Evolutionary conservation across 2,113 vertebrate species (phyloP).

Genomic region (Brachypteracias leptosomus): DNA sequence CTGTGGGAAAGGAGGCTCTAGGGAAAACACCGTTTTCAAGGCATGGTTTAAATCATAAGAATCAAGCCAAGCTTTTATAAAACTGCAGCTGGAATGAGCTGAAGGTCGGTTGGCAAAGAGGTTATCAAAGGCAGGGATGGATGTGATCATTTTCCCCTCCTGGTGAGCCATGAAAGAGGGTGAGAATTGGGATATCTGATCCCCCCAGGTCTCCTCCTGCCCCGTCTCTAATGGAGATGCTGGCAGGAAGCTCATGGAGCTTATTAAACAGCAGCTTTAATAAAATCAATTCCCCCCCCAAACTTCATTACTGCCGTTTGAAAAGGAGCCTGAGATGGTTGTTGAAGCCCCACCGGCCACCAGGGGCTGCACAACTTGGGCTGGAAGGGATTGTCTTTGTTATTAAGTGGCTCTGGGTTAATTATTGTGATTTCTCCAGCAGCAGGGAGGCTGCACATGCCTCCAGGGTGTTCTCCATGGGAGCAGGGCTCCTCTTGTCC

Average conservation of each 20-base stretch:
- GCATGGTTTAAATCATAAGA: background rate
- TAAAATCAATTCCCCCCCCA: background rate
- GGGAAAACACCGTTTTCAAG: background rate
- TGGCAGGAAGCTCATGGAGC: conserved; percentile 44
- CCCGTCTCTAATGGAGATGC: conserved; percentile 46
- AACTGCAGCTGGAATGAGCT: background rate
- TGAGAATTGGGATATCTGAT: conserved; percentile 16
- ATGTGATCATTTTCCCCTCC: background rate
- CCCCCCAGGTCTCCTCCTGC: conserved; percentile 17
- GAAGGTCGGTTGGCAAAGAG: background rate
- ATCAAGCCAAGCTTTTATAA: background rate
- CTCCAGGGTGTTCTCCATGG: background rate
- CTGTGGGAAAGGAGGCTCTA: background rate
- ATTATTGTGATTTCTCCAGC: background rate
- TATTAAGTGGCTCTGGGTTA: conserved; percentile 35
- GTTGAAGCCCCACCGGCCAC: background rate
- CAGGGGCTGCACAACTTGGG: background rate
- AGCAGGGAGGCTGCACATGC: background rate
- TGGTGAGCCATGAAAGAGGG: background rate
- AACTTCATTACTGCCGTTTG: background rate
- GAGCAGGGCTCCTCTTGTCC: background rate
- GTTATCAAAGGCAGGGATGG: background rate
- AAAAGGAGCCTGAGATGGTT: background rate
- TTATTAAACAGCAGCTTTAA: conserved; percentile 53
- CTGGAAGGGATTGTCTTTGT: conserved; percentile 16